Percentiles rank a stretch among this genome's conserved stretches.
Conservation (phyloP, 2,113 vertebrate species). For the Pagrus major region DNA sequence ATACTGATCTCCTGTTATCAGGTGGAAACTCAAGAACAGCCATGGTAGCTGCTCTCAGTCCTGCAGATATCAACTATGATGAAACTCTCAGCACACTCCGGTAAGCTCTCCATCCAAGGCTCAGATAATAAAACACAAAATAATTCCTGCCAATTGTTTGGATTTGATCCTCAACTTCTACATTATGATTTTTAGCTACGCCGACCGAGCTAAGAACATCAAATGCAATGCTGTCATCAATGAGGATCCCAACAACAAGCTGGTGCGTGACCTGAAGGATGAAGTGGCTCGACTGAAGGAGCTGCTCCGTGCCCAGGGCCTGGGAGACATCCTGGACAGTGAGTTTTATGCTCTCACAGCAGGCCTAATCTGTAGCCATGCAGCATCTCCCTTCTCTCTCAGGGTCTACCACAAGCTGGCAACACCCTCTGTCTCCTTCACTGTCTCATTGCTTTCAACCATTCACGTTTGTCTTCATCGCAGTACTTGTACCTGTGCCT, state of each 20-base stretch:
- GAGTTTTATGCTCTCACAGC: conserved; percentile 80
- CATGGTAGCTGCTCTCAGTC: conserved; percentile 98
- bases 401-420: conserved; percentile 29
- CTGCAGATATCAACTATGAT: conserved; percentile 99
- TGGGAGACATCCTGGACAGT: conserved; percentile 99
- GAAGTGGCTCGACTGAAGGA: conserved; percentile 96
- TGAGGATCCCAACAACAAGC: conserved; percentile 97
- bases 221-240: conserved; percentile 99
- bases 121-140: not conserved
- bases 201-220: conserved; percentile 98
- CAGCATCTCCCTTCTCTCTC: conserved; percentile 16
- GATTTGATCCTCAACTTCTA: not conserved
- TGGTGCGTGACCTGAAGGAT: conserved; percentile 97
- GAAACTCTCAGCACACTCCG: conserved; percentile 99
- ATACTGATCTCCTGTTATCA: conserved; percentile 38
- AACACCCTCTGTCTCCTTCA: conserved; percentile 41
- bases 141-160: not conserved
- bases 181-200: conserved; percentile 86
- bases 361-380: conserved; percentile 21
- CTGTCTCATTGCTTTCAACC: conserved; percentile 36
- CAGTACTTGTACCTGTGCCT: conserved; percentile 15
- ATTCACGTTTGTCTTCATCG: conserved; percentile 41
- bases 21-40: conserved; percentile 97
- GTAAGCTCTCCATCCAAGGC: conserved; percentile 74
- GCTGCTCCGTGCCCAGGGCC: conserved; percentile 94